Evolutionary conservation across 2,888 invertebrate species (phyloP).

Genomic region (Mycalesis mineus): DNA sequence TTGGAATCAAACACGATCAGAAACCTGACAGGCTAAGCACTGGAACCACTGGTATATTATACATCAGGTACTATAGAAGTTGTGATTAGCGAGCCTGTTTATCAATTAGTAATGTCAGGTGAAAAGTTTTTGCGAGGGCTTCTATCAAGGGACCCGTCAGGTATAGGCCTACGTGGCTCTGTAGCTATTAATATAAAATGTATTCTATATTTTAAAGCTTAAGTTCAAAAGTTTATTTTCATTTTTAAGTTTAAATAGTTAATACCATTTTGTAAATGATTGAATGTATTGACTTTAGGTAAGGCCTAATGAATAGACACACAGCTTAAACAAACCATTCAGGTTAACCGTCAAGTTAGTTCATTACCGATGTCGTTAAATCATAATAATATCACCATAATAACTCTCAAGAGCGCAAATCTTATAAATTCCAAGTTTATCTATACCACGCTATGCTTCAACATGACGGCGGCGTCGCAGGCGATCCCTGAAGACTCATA

Average conservation of each 20-base stretch:
- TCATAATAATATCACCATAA: neutral
- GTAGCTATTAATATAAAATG: too few species aligned
- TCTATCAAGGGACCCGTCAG: neutral
- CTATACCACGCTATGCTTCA: slow-evolving; percentile 1
- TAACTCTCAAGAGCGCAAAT: neutral
- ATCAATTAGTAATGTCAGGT: slow-evolving; percentile 71
- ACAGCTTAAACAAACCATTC: neutral
- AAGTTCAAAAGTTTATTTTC: too few species aligned
- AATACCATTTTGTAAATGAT: too few species aligned
- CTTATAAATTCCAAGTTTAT: slow-evolving; percentile 14
- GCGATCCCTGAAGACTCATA: slow-evolving; percentile 47
- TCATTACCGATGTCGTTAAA: neutral
- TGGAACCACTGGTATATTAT: too few species aligned
- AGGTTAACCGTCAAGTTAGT: neutral
- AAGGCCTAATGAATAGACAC: too few species aligned
- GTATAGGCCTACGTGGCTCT: neutral
- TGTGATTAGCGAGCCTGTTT: slow-evolving; percentile 67
- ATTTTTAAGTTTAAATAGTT: too few species aligned
- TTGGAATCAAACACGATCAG: too few species aligned
- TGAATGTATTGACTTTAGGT: too few species aligned
- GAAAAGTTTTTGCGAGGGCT: slow-evolving; percentile 51
- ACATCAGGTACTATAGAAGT: slow-evolving; percentile 40
- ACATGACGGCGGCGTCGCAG: slow-evolving; percentile 30
- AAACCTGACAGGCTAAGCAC: too few species aligned
- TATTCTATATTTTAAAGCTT: too few species aligned